Percentiles rank a stretch among this genome's conserved stretches.
Evolutionary conservation across 64 coral and sea anemone species (phyloP).

Genomic region (Astreopora myriophthalma): DNA sequence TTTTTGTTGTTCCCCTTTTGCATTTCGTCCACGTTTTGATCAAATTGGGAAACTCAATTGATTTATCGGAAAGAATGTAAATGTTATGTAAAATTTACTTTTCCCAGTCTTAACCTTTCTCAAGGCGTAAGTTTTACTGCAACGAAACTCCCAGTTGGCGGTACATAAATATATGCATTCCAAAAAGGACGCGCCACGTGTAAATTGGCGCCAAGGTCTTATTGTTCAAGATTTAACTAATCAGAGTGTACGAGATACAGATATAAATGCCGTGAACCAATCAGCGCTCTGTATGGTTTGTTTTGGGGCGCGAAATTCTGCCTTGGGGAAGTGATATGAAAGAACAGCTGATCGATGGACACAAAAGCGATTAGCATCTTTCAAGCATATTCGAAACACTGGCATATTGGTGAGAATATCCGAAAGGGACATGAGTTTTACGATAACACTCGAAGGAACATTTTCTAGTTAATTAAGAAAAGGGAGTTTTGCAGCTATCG

Average conservation of each 20-base stretch:
- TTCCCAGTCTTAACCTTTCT: no score
- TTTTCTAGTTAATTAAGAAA: background rate
- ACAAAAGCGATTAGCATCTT: slow-evolving; percentile 47
- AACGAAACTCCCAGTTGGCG: no score
- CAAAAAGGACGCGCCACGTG: slow-evolving; percentile 11
- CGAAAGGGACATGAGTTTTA: background rate
- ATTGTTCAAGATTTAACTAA: background rate
- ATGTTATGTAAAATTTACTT: no score
- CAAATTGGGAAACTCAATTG: no score
- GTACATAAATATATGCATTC: background rate
- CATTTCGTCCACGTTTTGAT: no score
- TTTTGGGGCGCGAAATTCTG: slow-evolving; percentile 27
- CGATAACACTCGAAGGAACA: background rate
- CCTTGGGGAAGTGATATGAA: background rate
- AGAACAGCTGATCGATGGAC: slow-evolving; percentile 16
- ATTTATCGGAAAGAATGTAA: no score
- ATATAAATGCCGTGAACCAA: background rate
- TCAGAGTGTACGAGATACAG: background rate
- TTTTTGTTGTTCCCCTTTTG: no score
- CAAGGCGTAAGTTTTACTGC: no score
- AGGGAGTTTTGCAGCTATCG: background rate
- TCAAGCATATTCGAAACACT: background rate
- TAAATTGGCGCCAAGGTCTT: background rate
- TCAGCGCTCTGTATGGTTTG: background rate
- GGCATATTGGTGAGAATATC: background rate